Evolutionary conservation across 37 sponge, comb jelly and placozoan species (phyloP).

Genomic region (Ianthella basta): DNA sequence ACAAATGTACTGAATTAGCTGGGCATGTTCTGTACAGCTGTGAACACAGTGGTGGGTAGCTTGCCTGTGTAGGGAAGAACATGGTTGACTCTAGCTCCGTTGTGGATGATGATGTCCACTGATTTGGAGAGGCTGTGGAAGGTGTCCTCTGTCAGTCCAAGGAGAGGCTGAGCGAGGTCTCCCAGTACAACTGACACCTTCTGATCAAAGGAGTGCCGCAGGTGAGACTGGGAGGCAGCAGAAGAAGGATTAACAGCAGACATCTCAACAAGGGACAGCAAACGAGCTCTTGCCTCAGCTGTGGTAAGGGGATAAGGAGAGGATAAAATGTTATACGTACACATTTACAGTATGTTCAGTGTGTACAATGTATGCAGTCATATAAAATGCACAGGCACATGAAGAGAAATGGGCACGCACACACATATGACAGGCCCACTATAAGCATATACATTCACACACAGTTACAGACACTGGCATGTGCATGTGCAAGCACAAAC

Average conservation of each 20-base stretch:
- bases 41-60: neutral
- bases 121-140: slow-evolving; percentile 11
- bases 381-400: no score
- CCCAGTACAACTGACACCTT: slow-evolving; percentile 35
- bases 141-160: slow-evolving; percentile 45
- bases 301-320: neutral
- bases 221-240: neutral
- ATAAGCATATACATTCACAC: neutral
- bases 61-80: slow-evolving; percentile 55
- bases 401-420: no score
- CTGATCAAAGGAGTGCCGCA: neutral
- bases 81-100: slow-evolving; percentile 49
- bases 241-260: neutral
- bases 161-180: slow-evolving; percentile 28
- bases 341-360: neutral
- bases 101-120: slow-evolving; percentile 50
- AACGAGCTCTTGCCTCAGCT: neutral
- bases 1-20: neutral
- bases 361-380: no score
- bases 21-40: neutral
- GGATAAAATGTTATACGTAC: neutral
- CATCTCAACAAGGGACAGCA: neutral
- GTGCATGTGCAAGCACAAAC: neutral
- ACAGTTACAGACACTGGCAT: slow-evolving; percentile 2
- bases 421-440: no score